These are phyloP conservation scores for Gymnopithys bicolor DNA, from an alignment of 2,797 vertebrate species.

Conservation along the genomic window DNA sequence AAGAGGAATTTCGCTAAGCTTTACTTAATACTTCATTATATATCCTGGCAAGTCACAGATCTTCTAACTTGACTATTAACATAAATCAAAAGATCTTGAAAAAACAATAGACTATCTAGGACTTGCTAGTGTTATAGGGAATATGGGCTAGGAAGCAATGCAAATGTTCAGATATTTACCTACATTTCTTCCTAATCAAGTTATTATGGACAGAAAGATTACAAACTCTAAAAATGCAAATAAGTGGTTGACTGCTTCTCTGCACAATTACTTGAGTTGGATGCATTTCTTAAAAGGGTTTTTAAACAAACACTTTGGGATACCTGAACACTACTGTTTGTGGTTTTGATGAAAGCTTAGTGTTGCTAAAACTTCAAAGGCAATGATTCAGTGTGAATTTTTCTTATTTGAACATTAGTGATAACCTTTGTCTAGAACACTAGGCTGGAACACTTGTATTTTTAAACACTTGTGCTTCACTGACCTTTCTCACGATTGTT, in stretches of 20 bases:
- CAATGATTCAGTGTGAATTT: constrained; percentile 13
- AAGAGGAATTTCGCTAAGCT: background rate
- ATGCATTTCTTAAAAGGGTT: constrained; percentile 1
- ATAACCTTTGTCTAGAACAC: constrained; percentile 56
- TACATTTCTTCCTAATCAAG: background rate
- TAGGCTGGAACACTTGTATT: background rate
- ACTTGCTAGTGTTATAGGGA: background rate
- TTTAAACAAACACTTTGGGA: constrained; percentile 40
- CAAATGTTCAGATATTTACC: background rate
- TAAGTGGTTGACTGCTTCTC: constrained; percentile 6
- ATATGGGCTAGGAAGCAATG: background rate
- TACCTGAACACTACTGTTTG: background rate
- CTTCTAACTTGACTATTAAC: background rate
- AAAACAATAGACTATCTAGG: background rate
- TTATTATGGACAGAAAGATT: background rate
- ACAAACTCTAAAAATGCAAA: constrained; percentile 5
- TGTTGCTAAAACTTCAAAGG: constrained; percentile 34
- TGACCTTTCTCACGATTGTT: constrained; percentile 70
- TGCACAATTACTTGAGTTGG: background rate
- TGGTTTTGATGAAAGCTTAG: background rate
- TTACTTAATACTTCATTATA: background rate
- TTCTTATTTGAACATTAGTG: constrained; percentile 19
- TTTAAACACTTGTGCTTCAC: constrained; percentile 34
- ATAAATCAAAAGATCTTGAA: background rate
- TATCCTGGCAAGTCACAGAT: background rate